These are phyloP conservation scores for Cephus pulcher DNA, from an alignment of 2,888 invertebrate species.

Conservation along the genomic window DNA sequence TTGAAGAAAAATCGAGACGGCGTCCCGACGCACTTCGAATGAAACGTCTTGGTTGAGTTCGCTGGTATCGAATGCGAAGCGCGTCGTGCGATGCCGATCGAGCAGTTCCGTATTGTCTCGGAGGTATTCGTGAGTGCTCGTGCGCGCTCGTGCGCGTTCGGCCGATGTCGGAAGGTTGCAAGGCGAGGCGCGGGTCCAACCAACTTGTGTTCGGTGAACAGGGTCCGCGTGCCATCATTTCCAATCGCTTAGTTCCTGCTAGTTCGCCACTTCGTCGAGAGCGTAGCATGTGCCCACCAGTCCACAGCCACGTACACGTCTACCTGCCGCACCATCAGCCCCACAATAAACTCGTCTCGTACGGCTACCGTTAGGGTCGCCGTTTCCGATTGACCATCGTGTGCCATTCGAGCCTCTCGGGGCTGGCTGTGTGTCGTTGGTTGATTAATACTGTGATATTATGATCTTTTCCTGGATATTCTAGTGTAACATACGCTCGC, in stretches of 20 bases:
- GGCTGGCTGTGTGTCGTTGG: slow-evolving; percentile 7
- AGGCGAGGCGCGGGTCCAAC: slow-evolving; percentile 11
- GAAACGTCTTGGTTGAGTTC: not conserved
- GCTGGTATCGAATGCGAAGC: not conserved
- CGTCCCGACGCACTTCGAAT: too few species aligned
- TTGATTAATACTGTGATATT: slow-evolving; percentile 8
- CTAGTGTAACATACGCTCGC: slow-evolving; percentile 33
- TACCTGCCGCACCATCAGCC: slow-evolving; percentile 56
- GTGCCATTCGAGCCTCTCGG: not conserved
- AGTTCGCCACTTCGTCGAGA: slow-evolving; percentile 34
- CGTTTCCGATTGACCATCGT: not conserved
- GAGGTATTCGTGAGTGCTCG: not conserved
- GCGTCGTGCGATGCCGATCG: slow-evolving; percentile 2
- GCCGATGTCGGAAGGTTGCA: not conserved
- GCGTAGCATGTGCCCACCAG: slow-evolving; percentile 61
- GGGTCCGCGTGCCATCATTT: not conserved
- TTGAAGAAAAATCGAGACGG: too few species aligned
- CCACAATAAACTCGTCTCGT: slow-evolving; percentile 56
- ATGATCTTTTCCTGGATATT: slow-evolving; percentile 57
- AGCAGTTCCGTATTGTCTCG: not conserved
- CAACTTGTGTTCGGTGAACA: not conserved
- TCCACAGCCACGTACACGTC: slow-evolving; percentile 51
- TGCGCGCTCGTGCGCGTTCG: not conserved
- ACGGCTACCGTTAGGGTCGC: slow-evolving; percentile 59
- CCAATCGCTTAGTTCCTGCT: slow-evolving; percentile 34